Conservation (phyloP, 2,113 vertebrate genomes). For the Paratilapia polleni region DNA sequence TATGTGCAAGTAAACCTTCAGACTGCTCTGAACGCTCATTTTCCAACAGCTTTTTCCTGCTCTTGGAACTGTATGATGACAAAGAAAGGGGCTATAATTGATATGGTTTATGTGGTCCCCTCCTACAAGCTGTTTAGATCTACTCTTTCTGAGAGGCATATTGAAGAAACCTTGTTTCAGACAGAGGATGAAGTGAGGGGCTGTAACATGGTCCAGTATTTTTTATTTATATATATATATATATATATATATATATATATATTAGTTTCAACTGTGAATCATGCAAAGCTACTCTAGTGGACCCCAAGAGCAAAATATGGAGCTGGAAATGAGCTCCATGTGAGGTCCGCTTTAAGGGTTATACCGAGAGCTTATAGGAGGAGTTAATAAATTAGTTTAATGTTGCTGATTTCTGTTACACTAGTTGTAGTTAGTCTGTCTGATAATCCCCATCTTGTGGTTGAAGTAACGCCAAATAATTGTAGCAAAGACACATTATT, state of each 20-base stretch:
- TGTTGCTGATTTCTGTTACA: neutral
- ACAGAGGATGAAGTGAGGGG: neutral
- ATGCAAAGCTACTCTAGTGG: neutral
- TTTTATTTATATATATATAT: too few species aligned
- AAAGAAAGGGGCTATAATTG: rapidly evolving
- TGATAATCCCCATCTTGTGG: slow-evolving; percentile 26
- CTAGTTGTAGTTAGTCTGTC: slow-evolving; percentile 4
- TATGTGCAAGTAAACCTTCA: neutral
- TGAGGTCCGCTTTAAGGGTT: neutral
- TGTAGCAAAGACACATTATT: slow-evolving; percentile 18
- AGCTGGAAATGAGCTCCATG: neutral
- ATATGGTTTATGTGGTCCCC: neutral
- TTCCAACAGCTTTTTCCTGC: neutral
- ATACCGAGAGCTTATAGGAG: neutral
- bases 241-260: neutral
- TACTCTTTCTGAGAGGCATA: neutral
- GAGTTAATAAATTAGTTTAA: neutral
- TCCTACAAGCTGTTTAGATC: neutral
- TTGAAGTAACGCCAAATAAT: slow-evolving; percentile 33
- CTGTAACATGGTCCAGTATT: neutral
- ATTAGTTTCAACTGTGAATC: neutral
- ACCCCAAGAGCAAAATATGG: neutral
- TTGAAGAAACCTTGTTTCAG: neutral
- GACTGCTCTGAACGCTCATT: neutral
- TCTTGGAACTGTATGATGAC: neutral